Evolutionary conservation across 2,113 vertebrate genomes (phyloP), one percentile per base, ranked within the genome.

Genomic region (Amphilophus citrinellus): DNA sequence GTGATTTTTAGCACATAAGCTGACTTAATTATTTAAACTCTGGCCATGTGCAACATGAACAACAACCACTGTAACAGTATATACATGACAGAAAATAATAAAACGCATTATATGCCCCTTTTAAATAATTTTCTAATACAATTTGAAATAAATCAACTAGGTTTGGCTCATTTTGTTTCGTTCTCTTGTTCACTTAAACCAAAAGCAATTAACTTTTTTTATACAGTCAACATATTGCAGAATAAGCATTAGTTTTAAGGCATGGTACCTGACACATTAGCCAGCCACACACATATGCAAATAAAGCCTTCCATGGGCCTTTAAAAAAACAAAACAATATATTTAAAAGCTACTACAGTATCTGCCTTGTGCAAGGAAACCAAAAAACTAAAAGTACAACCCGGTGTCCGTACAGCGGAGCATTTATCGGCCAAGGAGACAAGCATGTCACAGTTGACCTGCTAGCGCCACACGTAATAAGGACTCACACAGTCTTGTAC

Each of bases 401-500:
- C 44, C 24, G 13, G 5, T 30, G 24, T 15, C 30, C 4, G 35
- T 44, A 22, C 5, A 13, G 7, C 17, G 10, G 0, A 61, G 58
- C 75, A 60, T 10, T 27, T 27, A 30, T 68, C 71, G 76, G 82
- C 53, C 56, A 83, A 77, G 79, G 79, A 57, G 78, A 63, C 60
- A 5, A 58, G 58, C 81, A 27, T 76, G 76, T 39, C 76, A 56
- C 3, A 10, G 73, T 10, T 79, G 63, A 84, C 84, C 76, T 75
- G 77, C 56, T 76, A 30, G n/a, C 14, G 2, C 20, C 20, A 58
- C 1, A 50, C n/a, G 4, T 0, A 20, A 56, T 76, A 61, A 10
- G 14, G 2, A 24, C 8, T 2, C 3, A 47, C 8, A 60, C 18
- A 3, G 5, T 57, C 24, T 10, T 15, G 3, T 3, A 15, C 27